A percentile compares a stretch with the other conserved stretches of the same genome.
These are phyloP conservation scores for Drosophila ezoana DNA, from an alignment of 2,888 invertebrate genomes.

Conservation along the genomic window DNA sequence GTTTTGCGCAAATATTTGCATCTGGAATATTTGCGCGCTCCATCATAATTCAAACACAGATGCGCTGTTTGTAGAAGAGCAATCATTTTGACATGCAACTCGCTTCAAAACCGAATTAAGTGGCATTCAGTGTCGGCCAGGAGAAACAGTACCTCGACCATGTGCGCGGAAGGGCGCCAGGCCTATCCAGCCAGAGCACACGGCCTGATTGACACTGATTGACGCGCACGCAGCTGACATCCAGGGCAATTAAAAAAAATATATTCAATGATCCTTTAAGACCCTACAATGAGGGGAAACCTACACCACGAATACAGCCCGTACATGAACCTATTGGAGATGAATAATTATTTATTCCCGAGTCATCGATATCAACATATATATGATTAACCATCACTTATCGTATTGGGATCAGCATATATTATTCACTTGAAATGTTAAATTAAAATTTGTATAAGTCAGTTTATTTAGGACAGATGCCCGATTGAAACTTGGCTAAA, in stretches of 20 bases:
- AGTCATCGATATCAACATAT: neutral
- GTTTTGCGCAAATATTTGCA: slow-evolving; percentile 84
- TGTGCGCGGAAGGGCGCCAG: slow-evolving; percentile 1
- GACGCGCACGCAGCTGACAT: slow-evolving; percentile 60
- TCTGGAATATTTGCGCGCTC: slow-evolving; percentile 84
- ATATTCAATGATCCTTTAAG: neutral
- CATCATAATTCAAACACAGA: slow-evolving; percentile 85
- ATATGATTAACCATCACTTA: neutral
- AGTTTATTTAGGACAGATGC: accelerated
- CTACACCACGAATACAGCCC: no score
- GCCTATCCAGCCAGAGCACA: slow-evolving; percentile 3
- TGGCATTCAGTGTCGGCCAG: slow-evolving; percentile 78
- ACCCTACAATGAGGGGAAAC: neutral
- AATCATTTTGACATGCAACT: slow-evolving; percentile 84
- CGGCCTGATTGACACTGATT: slow-evolving; percentile 63
- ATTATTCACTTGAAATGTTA: neutral
- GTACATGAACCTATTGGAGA: neutral
- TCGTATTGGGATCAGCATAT: no score
- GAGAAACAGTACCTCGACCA: slow-evolving; percentile 38
- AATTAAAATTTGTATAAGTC: neutral
- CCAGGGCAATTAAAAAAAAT: slow-evolving; percentile 27
- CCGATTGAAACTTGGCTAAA: neutral
- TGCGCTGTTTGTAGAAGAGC: slow-evolving; percentile 84
- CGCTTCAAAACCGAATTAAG: slow-evolving; percentile 83
- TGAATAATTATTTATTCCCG: neutral